These are phyloP conservation scores for Ceramica pisi DNA, from an alignment of 2,888 invertebrate species.

Conservation along the genomic window DNA sequence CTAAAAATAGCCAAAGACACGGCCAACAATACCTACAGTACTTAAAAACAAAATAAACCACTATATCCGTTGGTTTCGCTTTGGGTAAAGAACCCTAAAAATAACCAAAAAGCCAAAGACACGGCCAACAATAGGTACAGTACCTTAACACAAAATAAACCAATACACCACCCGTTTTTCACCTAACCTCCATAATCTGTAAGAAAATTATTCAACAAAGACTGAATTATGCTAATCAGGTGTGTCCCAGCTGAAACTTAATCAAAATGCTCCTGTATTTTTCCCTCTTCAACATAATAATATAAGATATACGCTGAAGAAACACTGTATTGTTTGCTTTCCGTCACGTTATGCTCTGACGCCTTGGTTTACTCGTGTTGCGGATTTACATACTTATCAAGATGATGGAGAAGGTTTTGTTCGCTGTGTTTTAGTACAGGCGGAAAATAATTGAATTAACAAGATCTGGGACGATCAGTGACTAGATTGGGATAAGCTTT, in stretches of 20 bases:
- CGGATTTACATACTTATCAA: constrained; percentile 31
- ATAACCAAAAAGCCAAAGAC: too few relatives aligned
- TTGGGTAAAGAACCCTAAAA: too few relatives aligned
- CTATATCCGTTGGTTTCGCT: too few relatives aligned
- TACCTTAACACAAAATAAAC: not conserved
- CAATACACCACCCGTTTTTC: constrained; percentile 4
- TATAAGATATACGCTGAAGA: not conserved
- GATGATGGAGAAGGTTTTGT: not conserved
- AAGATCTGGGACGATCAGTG: not conserved
- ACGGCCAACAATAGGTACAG: too few relatives aligned
- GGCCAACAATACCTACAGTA: too few relatives aligned
- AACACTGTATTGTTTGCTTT: constrained; percentile 19
- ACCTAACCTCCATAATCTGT: constrained; percentile 19
- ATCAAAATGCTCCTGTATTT: constrained; percentile 40
- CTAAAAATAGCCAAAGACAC: too few relatives aligned
- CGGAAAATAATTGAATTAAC: not conserved
- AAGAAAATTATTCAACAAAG: constrained; percentile 55
- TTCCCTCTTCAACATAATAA: constrained; percentile 2
- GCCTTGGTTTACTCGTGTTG: constrained; percentile 16
- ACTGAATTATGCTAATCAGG: constrained; percentile 59
- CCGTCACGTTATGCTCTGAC: not conserved
- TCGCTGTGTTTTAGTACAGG: not conserved
- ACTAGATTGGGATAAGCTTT: not conserved
- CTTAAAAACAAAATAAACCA: too few relatives aligned
- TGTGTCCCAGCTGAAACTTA: constrained; percentile 25